Evolutionary conservation across 2,113 vertebrate genomes (phyloP).

Genomic region (Cacatua alba): DNA sequence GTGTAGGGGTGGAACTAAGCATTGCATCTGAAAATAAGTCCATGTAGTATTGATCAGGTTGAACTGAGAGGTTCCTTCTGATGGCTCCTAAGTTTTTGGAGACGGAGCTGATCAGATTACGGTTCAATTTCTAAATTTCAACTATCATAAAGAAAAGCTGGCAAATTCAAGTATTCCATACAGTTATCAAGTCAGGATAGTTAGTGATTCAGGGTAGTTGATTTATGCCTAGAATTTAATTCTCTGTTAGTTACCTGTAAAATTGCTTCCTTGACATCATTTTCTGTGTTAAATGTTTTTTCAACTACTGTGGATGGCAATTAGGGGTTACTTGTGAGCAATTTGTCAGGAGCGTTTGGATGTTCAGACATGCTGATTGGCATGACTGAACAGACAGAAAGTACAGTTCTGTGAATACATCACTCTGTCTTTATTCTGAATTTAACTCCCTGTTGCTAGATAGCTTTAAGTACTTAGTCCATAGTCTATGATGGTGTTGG

Average conservation of each 20-base stretch:
- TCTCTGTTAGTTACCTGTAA: neutral
- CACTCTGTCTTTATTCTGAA: neutral
- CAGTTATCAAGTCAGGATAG: neutral
- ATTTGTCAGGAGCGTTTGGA: neutral
- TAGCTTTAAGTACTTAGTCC: neutral
- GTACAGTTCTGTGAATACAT: neutral
- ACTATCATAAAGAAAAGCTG: neutral
- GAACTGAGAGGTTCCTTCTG: neutral
- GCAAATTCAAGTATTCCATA: neutral
- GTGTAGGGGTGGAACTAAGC: neutral
- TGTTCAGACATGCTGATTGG: neutral
- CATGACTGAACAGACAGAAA: neutral
- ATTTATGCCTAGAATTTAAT: neutral
- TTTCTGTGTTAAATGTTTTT: neutral
- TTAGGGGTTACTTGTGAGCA: neutral
- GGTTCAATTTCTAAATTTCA: neutral
- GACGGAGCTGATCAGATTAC: neutral
- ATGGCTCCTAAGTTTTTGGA: neutral
- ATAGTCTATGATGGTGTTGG: accelerated
- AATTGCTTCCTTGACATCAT: neutral
- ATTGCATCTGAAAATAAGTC: neutral
- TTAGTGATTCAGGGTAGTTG: neutral
- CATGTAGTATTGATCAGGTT: neutral
- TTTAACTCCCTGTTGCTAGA: neutral
- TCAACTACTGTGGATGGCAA: neutral